Evolutionary conservation across 2,113 vertebrate species (phyloP).

Genomic region (Triplophysa rosa): DNA sequence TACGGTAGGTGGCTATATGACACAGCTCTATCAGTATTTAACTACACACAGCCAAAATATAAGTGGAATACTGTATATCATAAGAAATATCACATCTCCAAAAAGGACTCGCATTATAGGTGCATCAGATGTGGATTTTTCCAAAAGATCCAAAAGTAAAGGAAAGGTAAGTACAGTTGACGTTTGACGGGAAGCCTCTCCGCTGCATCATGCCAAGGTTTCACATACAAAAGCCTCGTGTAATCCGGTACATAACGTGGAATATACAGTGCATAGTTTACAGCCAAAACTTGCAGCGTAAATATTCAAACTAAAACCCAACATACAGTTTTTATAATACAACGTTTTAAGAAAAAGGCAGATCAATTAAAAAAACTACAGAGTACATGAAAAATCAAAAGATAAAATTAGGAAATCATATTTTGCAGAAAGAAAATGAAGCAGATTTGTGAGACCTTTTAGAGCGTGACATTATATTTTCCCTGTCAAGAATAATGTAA

Average conservation of each 20-base stretch:
- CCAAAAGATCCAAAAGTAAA: constrained; percentile 21
- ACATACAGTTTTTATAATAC: constrained; percentile 60
- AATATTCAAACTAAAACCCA: constrained; percentile 60
- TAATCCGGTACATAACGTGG: constrained; percentile 52
- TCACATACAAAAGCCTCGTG: constrained; percentile 57
- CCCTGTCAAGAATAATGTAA: too few relatives aligned
- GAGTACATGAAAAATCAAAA: constrained; percentile 11
- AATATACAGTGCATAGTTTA: constrained; percentile 84
- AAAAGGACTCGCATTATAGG: constrained; percentile 30
- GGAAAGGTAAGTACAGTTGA: constrained; percentile 1
- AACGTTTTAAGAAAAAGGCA: constrained; percentile 54
- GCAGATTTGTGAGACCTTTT: background rate
- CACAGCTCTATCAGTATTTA: constrained; percentile 31
- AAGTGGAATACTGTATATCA: constrained; percentile 34
- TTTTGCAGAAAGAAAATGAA: background rate
- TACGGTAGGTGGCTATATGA: constrained; percentile 19
- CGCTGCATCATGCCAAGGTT: constrained; percentile 68
- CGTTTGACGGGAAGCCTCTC: constrained; percentile 25
- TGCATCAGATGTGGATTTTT: constrained; percentile 33
- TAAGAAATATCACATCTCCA: constrained; percentile 30
- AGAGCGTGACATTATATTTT: background rate
- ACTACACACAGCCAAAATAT: constrained; percentile 38
- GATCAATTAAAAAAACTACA: constrained; percentile 41
- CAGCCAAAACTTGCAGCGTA: constrained; percentile 69
- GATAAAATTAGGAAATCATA: background rate